These are phyloP conservation scores for Sprattus sprattus DNA, from an alignment of 2,113 vertebrate genomes.

Conservation along the genomic window DNA sequence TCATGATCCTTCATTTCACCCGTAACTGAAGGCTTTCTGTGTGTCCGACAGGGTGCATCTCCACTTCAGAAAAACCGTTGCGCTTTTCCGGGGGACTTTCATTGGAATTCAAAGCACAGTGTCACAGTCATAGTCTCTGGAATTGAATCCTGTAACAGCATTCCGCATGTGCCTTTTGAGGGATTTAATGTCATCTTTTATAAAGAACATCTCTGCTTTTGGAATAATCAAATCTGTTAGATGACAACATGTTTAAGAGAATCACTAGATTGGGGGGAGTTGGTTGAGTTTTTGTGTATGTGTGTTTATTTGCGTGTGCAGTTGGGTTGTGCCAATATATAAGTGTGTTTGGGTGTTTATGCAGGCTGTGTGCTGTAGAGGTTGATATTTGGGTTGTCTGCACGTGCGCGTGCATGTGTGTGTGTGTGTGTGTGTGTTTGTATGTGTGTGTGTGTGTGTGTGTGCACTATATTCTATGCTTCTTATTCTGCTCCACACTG, in stretches of 20 bases:
- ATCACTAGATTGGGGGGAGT: background rate
- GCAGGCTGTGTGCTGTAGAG: background rate
- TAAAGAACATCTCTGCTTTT: background rate
- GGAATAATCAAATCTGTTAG: background rate
- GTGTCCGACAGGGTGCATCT: background rate
- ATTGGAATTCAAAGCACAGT: background rate
- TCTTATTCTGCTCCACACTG: conserved; percentile 15
- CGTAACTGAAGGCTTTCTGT: background rate
- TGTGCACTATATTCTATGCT: background rate
- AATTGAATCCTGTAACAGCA: background rate
- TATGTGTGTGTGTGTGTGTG: conserved; percentile 8
- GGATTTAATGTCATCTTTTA: conserved; percentile 1
- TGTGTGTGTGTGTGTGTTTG: conserved; percentile 3
- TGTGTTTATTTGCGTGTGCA: background rate
- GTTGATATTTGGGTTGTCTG: background rate
- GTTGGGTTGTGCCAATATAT: background rate
- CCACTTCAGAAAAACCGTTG: background rate
- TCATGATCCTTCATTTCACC: background rate
- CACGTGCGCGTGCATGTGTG: background rate
- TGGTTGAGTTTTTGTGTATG: background rate
- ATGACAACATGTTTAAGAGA: background rate
- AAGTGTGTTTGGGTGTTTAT: background rate
- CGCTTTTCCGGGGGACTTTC: background rate
- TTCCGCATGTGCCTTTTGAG: background rate
- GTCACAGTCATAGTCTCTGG: background rate